Evolutionary conservation across 2,113 vertebrate genomes (phyloP), one percentile per base, ranked within the genome.

Genomic region (pig (Sus scrofa)): DNA sequence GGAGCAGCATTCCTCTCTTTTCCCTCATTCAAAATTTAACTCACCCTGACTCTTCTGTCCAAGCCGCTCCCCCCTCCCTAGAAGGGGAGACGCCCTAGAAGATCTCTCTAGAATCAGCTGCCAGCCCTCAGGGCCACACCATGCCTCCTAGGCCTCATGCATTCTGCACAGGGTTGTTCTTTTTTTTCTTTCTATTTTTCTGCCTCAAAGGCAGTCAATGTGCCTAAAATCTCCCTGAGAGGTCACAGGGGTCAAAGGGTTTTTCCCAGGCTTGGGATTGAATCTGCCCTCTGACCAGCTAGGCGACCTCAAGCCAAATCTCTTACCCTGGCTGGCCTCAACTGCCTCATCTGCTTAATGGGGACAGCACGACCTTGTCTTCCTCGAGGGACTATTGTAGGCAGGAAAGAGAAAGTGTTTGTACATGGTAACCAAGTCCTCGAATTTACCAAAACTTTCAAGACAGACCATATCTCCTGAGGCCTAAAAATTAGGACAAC

Each of bases 11-110:
- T 10, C 12, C 65, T 30, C 58, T 50, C 14, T 50, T 13, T 37
- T 6, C 18, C 79, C 34, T 94, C 95, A 88, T 95, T 91, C 94
- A 97, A 94, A 94, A 92, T 92, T 91, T 84, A 97, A 79, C 54
- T 22, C 39, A 20, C 34, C 14, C 26, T 34, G 18, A 85, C 20
- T 10, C 32, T 91, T 78, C 65, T 74, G 75, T 37, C 65, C 24
- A n/a, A 0, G 32, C 14, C 63, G 75, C 50, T 52, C 44, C 68
- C 19, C 24, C 27, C 39, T 52, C n/a, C 30, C 37, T 39, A 12
- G 44, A 44, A 44, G 44, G 44, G 44, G 44, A 44, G 8, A 44
- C 8, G 44, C 44, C 44, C 14, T 62, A 22, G 52, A 65, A 91
- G 62, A 63, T 22, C 3, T n/a, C 52, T 27, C 39, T 8, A 19